phyloP scores from a whole-genome alignment of 2,113 vertebrate genomes.

The Dipodomys stephensi region DNA sequence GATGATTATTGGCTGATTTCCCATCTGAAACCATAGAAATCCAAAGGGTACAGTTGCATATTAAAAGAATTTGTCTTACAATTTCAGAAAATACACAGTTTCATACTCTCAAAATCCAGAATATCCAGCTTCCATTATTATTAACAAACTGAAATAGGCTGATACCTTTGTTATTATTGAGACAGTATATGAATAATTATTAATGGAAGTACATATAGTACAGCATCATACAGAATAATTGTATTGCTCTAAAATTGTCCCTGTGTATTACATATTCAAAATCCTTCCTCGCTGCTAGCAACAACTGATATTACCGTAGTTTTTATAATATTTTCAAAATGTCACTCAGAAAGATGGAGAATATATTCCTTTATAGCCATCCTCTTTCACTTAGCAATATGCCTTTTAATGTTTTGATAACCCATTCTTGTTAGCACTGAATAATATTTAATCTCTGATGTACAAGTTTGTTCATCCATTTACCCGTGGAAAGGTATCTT shows the following conservation, averaged over 20 bases:
- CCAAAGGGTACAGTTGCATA: neutral
- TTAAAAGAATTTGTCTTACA: neutral
- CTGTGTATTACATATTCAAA: neutral
- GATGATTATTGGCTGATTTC: neutral
- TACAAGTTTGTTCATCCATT: neutral
- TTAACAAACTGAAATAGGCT: neutral
- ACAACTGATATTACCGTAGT: no score
- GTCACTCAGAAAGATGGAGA: neutral
- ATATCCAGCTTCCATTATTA: neutral
- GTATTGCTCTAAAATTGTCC: no score
- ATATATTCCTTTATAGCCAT: neutral
- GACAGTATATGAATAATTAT: no score
- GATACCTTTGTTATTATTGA: no score
- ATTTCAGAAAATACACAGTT: neutral
- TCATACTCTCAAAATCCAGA: neutral
- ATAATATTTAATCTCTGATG: neutral
- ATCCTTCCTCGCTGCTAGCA: no score
- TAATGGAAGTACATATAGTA: neutral
- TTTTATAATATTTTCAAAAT: neutral
- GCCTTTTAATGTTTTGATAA: neutral
- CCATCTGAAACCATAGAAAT: neutral
- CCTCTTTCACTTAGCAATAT: neutral
- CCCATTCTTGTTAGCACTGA: neutral
- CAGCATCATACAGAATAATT: neutral
- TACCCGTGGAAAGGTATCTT: neutral